Evolutionary conservation across 2,113 vertebrate species (phyloP).

Genomic region (Forbesichthys papilliferus): DNA sequence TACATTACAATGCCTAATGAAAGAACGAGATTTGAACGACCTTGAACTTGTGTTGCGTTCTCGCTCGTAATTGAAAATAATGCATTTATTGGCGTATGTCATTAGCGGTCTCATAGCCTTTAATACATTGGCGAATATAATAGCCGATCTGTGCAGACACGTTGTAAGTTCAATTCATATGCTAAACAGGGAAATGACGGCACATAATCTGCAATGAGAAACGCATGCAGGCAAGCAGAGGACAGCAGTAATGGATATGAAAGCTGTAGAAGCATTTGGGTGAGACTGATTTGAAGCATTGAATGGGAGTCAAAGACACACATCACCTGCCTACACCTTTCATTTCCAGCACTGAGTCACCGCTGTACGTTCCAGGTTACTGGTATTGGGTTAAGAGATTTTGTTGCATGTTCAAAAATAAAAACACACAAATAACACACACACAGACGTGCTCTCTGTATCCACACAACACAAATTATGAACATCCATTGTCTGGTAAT

Average conservation of each 20-base stretch:
- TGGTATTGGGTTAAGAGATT: too few species aligned
- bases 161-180: constrained; percentile 48
- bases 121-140: constrained; percentile 37
- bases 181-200: constrained; percentile 53
- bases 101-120: constrained; percentile 14
- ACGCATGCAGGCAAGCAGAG: constrained; percentile 23
- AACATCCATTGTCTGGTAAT: constrained; percentile 41
- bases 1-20: constrained; percentile 23
- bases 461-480: constrained; percentile 5
- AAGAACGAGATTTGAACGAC: constrained; percentile 36
- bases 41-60: constrained; percentile 27
- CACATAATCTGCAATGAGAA: constrained; percentile 55
- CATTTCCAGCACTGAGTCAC: constrained; percentile 41
- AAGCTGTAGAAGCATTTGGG: constrained; percentile 42
- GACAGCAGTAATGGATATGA: constrained; percentile 38
- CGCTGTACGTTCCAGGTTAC: constrained; percentile 28
- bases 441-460: neutral
- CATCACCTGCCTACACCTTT: constrained; percentile 11
- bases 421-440: constrained; percentile 3
- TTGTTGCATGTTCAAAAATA: neutral
- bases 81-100: constrained; percentile 31
- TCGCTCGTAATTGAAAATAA: constrained; percentile 46
- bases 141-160: constrained; percentile 30
- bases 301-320: neutral
- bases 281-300: neutral